Evolutionary conservation across 2,888 invertebrate genomes (phyloP).

Genomic region (Melieria crassipennis): DNA sequence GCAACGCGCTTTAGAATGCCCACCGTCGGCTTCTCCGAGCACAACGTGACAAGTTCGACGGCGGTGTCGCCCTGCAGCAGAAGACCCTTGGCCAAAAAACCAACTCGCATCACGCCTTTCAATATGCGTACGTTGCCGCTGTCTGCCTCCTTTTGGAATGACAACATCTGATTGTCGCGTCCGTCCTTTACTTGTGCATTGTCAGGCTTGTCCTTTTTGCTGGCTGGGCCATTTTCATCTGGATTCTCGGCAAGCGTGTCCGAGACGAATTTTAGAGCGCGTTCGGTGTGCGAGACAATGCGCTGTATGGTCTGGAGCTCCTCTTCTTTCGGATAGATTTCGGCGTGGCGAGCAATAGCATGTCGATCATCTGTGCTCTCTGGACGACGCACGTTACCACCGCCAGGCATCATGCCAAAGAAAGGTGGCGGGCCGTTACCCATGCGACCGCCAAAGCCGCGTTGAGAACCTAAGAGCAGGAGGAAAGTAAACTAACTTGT

Average conservation of each 20-base stretch:
- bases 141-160: constrained; percentile 76
- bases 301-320: constrained; percentile 91
- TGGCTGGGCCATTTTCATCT: constrained; percentile 49
- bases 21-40: constrained; percentile 92
- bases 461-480: constrained; percentile 51
- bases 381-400: constrained; percentile 72
- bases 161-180: constrained; percentile 82
- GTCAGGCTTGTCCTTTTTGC: constrained; percentile 60
- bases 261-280: constrained; percentile 92
- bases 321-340: constrained; percentile 92
- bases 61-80: constrained; percentile 88
- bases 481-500: not conserved
- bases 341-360: constrained; percentile 90
- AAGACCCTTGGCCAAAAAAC: constrained; percentile 86
- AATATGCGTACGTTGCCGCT: constrained; percentile 75
- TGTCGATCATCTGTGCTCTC: constrained; percentile 97
- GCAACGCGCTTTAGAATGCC: constrained; percentile 88
- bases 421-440: constrained; percentile 68
- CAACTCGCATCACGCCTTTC: constrained; percentile 97
- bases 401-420: constrained; percentile 71
- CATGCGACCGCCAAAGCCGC: constrained; percentile 56
- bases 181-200: constrained; percentile 73
- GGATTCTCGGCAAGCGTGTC: constrained; percentile 80
- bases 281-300: constrained; percentile 92
- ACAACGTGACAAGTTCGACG: constrained; percentile 93